Base-by-base conservation (phyloP, 2,888 invertebrate genomes). In the Rosalia funebris region DNA sequence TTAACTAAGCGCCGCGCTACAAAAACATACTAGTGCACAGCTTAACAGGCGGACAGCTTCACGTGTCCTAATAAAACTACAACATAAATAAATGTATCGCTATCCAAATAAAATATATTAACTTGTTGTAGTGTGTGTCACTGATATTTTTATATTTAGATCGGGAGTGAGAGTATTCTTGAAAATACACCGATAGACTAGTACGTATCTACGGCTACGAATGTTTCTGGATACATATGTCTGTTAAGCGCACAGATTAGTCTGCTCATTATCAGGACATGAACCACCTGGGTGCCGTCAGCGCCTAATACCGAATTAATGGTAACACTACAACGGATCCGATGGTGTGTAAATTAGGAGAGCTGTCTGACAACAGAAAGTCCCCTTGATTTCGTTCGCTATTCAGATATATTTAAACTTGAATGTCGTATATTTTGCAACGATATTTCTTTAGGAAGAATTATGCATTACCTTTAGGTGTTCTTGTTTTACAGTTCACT, bases 251-350 rank as follows among this genome's bases (percentile, higher is more conserved):
- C 54, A 58, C 34, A 61, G 69, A 67, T 71, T 74, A 75, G 73
- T 69, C 69, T 68, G 65, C 77, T 78, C 76, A 75, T 78, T 78
- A 78, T 69, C 52, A 60, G 57, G 74, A 78, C 69, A 73, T 66
- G 73, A 74, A 68, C 74, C 78, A 78, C 78, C 78, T 78, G 78
- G 75, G 71, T 65, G 63, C 63, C 63, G 67, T 68, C 60, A 41
- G 59, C 60, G 57, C 55, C 44, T 64, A 62, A 63, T 62, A 37
- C 55, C 62, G 42, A 62, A 63, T 62, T 63, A 60, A 63, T 63
- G 63, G 60, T 54, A 58, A 59, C 63, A 55, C 39, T 48, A 58
- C 52, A 55, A 57, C 50, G 45, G 70, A 65, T 64, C 59, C 59
- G 37, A 42, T 46, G 58, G 68, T 60, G 65, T 61, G 71, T 72